These are phyloP conservation scores for Caranx ignobilis DNA, from an alignment of 2,113 vertebrate genomes.

Conservation along the genomic window DNA sequence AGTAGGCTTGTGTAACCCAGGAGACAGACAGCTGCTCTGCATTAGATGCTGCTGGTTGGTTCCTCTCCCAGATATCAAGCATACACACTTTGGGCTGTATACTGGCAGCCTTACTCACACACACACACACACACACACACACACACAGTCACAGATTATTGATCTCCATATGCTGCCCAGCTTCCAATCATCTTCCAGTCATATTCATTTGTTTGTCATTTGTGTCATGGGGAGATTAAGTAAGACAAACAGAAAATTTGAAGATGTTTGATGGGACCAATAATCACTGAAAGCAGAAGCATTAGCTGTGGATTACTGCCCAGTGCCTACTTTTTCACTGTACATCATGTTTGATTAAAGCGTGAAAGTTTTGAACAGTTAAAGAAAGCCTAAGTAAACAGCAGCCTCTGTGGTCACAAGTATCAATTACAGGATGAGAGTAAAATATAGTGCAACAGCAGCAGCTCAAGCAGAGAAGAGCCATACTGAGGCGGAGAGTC, in stretches of 20 bases:
- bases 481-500: neutral
- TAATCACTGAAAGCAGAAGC: slow-evolving; percentile 1
- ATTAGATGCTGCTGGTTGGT: slow-evolving; percentile 73
- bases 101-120: slow-evolving; percentile 30
- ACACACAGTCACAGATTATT: slow-evolving; percentile 14
- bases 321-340: neutral
- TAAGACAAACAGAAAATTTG: neutral
- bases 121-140: slow-evolving; percentile 14
- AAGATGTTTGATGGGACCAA: slow-evolving; percentile 35
- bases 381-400: neutral
- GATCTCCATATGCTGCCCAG: slow-evolving; percentile 37
- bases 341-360: neutral
- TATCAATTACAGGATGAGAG: neutral
- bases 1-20: slow-evolving; percentile 74
- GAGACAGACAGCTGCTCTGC: slow-evolving; percentile 82
- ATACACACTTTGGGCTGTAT: slow-evolving; percentile 33
- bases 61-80: slow-evolving; percentile 59
- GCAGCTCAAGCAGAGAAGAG: neutral
- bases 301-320: neutral
- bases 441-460: neutral
- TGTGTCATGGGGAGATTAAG: slow-evolving; percentile 28
- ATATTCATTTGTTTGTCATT: slow-evolving; percentile 40
- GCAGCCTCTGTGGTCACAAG: neutral
- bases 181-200: slow-evolving; percentile 28
- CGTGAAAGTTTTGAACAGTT: neutral